Evolutionary conservation across 2,888 invertebrate species (phyloP).

Genomic region (Archips xylosteana): DNA sequence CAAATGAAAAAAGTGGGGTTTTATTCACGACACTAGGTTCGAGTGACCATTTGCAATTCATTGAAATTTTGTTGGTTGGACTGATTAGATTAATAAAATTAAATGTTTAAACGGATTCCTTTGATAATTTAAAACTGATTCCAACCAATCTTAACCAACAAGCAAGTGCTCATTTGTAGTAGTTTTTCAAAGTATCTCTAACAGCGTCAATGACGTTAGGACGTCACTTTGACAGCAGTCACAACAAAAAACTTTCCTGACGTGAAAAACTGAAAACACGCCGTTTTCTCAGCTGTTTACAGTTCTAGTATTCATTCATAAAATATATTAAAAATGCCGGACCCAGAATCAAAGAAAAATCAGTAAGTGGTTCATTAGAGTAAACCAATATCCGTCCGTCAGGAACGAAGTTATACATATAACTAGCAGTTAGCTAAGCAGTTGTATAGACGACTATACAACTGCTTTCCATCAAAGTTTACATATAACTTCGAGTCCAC

Average conservation of each 20-base stretch:
- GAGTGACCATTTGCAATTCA: too few relatives aligned
- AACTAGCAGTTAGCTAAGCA: too few relatives aligned
- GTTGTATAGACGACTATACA: too few relatives aligned
- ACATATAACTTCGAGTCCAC: too few relatives aligned
- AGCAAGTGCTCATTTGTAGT: background rate
- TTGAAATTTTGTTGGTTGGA: too few relatives aligned
- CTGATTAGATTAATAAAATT: too few relatives aligned
- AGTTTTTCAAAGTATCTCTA: background rate
- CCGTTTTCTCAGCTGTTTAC: background rate
- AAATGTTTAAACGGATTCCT: too few relatives aligned
- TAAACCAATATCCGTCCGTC: background rate
- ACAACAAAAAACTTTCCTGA: background rate
- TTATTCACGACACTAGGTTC: too few relatives aligned
- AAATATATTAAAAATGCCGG: slow-evolving; percentile 58
- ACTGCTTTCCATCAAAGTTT: too few relatives aligned
- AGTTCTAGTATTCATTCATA: background rate
- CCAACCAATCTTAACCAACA: too few relatives aligned
- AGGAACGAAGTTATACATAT: background rate
- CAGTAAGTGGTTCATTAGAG: slow-evolving; percentile 54
- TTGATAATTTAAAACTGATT: too few relatives aligned
- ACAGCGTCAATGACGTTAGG: background rate
- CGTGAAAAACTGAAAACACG: background rate
- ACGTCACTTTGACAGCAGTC: background rate
- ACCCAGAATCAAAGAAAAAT: slow-evolving; percentile 62
- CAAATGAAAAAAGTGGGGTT: too few relatives aligned